Percentiles rank a stretch among this genome's conserved stretches.
phyloP scores from a whole-genome alignment of 2,888 invertebrate species.

The Clusia tigrina region DNA sequence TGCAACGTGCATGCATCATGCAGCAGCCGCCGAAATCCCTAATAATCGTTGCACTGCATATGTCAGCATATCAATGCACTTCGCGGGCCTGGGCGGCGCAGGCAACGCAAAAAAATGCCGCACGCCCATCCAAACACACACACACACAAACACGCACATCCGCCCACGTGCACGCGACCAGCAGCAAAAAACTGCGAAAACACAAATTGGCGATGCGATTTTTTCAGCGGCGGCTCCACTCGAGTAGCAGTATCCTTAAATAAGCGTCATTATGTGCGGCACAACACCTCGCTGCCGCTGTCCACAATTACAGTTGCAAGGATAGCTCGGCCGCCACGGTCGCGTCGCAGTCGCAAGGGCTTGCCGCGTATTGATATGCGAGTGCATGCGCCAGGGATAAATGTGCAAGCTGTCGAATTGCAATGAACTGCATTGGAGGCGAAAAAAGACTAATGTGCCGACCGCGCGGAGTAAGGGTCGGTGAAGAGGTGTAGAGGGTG shows the following conservation, averaged over 20 bases:
- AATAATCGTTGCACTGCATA: conserved; percentile 25
- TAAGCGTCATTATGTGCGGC: not conserved
- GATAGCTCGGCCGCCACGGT: too few species aligned
- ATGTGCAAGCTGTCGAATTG: not conserved
- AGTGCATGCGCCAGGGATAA: not conserved
- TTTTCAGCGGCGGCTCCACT: not conserved
- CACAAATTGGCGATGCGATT: not conserved
- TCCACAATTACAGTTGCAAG: too few species aligned
- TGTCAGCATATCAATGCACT: conserved; percentile 26
- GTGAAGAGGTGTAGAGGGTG: too few species aligned
- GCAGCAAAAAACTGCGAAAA: not conserved
- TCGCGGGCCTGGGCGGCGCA: conserved; percentile 6
- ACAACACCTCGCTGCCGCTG: not conserved
- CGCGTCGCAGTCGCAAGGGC: not conserved
- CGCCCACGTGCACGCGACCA: not conserved
- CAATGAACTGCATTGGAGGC: not conserved
- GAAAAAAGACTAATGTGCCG: not conserved
- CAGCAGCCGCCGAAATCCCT: conserved; percentile 24
- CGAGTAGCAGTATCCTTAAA: too few species aligned
- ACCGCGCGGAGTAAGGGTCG: too few species aligned
- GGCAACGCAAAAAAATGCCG: conserved; percentile 9
- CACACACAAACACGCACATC: too few species aligned
- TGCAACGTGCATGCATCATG: not conserved
- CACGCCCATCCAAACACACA: conserved; percentile 12
- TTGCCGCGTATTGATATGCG: not conserved